Percentiles rank a stretch among this genome's conserved stretches.
Evolutionary conservation across 2,888 invertebrate genomes (phyloP).

Genomic region (Agriopis marginaria): DNA sequence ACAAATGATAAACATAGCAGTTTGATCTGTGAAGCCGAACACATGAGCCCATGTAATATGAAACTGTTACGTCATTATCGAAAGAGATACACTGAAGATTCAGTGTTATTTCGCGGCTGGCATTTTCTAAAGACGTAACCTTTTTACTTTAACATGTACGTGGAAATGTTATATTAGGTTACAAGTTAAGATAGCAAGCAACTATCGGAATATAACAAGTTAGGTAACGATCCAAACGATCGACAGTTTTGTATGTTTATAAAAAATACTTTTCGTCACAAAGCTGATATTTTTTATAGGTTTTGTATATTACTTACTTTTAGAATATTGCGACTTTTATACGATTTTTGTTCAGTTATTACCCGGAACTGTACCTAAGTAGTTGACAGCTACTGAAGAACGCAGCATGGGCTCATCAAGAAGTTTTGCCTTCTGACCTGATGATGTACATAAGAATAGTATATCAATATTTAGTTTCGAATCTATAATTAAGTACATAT

Average conservation of each 20-base stretch:
- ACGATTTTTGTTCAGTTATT: no score
- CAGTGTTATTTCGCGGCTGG: constrained; percentile 7
- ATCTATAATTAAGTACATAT: no score
- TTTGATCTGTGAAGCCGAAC: constrained; percentile 25
- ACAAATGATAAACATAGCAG: constrained; percentile 31
- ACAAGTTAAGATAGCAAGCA: neutral
- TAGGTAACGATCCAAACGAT: neutral
- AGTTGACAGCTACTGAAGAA: no score
- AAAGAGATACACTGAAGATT: constrained; percentile 5
- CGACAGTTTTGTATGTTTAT: neutral
- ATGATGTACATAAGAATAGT: no score
- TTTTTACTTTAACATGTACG: constrained; percentile 8
- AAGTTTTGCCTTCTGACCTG: no score
- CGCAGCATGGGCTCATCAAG: no score
- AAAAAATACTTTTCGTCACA: neutral
- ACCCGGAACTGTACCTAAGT: no score
- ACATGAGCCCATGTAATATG: constrained; percentile 22
- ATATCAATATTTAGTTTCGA: no score
- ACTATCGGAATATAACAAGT: neutral
- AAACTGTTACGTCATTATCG: constrained; percentile 19
- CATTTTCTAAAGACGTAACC: constrained; percentile 9
- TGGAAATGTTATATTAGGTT: neutral
- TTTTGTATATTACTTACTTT: neutral
- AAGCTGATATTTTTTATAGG: neutral
- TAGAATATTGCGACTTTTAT: neutral